These are phyloP conservation scores for Coelinius sp. DNA, from an alignment of 2,888 invertebrate species.

Conservation along the genomic window DNA sequence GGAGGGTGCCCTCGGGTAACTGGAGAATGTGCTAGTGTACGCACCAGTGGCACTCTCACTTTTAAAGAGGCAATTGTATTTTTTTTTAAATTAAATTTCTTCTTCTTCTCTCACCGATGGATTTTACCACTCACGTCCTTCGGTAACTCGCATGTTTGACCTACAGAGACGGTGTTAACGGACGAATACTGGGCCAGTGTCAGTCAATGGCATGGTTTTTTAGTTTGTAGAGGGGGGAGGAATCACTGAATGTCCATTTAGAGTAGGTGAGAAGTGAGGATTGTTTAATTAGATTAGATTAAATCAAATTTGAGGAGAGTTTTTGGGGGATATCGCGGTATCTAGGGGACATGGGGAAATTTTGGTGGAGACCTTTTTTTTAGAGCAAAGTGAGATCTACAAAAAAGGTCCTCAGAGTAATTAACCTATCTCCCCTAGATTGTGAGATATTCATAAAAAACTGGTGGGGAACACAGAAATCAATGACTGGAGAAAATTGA, in stretches of 20 bases:
- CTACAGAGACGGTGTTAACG: conserved; percentile 55
- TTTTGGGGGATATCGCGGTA: not conserved
- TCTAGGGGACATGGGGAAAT: not conserved
- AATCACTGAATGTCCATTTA: not conserved
- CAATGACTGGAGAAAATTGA: too few relatives aligned
- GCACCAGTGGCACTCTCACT: conserved; percentile 54
- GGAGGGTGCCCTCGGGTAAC: not conserved
- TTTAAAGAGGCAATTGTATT: conserved; percentile 51
- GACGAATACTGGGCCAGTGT: conserved; percentile 64
- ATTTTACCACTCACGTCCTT: conserved; percentile 1
- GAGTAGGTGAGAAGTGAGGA: not conserved
- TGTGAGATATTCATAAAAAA: too few relatives aligned
- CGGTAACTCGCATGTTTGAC: conserved; percentile 30
- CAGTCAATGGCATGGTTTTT: conserved; percentile 59
- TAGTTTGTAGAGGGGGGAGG: conserved; percentile 1
- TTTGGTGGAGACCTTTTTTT: not conserved
- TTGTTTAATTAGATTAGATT: too few relatives aligned
- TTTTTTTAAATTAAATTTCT: conserved; percentile 33
- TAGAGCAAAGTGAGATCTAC: not conserved
- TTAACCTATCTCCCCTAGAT: not conserved
- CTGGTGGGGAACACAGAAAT: too few relatives aligned
- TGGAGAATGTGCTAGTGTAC: not conserved
- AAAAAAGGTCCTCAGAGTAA: not conserved
- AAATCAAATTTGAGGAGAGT: not conserved
- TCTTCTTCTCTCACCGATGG: not conserved